Conservation (phyloP, 1,140 invertebrate genomes). For the Lerema accius region DNA sequence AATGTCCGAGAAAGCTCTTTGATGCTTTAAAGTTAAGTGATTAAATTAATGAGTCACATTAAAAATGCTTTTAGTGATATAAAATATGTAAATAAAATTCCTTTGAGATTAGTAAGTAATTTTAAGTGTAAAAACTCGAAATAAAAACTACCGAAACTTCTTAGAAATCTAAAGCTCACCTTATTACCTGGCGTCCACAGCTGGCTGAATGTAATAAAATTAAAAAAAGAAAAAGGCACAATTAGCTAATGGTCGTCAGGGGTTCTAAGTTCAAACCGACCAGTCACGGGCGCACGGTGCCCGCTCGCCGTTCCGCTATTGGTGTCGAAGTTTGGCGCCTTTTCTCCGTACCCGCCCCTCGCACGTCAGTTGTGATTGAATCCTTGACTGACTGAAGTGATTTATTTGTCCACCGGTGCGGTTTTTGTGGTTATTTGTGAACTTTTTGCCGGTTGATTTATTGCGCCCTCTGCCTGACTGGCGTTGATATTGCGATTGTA, state of each 20-base stretch:
- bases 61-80: neutral
- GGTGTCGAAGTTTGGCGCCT: constrained; percentile 77
- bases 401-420: constrained; percentile 64
- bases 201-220: constrained; percentile 24
- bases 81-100: neutral
- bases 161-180: neutral
- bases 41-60: neutral
- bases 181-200: constrained; percentile 13
- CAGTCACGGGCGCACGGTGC: constrained; percentile 58
- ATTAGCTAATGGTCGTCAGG: constrained; percentile 56
- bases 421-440: constrained; percentile 47
- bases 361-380: constrained; percentile 73
- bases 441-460: constrained; percentile 64
- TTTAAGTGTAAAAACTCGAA: constrained; percentile 12
- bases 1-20: neutral
- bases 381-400: constrained; percentile 64
- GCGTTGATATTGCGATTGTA: constrained; percentile 21
- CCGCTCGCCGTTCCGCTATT: constrained; percentile 60
- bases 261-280: constrained; percentile 75
- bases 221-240: constrained; percentile 46
- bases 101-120: too few relatives aligned
- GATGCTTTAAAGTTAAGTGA: neutral
- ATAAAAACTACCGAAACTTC: constrained; percentile 15
- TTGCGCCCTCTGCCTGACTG: constrained; percentile 41
- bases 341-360: constrained; percentile 75